phyloP scores from a whole-genome alignment of 2,797 vertebrate species.

The Girardinus metallicus region DNA sequence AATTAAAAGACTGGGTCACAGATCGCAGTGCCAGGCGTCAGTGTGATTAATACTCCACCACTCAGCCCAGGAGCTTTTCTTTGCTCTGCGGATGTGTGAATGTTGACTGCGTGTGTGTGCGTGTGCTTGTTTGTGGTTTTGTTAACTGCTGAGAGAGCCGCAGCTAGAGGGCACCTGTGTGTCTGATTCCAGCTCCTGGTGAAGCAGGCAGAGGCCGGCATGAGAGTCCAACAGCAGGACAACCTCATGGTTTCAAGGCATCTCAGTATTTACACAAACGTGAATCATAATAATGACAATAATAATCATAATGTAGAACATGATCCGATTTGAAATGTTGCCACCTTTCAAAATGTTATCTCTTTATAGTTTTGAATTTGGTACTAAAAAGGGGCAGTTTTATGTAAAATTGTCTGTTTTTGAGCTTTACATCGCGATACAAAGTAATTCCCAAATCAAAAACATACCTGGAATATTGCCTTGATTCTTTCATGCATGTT shows the following conservation, averaged over 20 bases:
- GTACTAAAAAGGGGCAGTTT: no score
- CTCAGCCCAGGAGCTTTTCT: conserved; percentile 72
- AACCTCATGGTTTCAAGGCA: neutral
- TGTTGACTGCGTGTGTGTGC: neutral
- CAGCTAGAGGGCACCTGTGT: conserved; percentile 64
- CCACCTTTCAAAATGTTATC: neutral
- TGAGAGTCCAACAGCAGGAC: neutral
- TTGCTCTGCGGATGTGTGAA: conserved; percentile 24
- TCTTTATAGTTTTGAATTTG: neutral
- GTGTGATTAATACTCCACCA: conserved; percentile 75
- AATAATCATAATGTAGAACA: neutral
- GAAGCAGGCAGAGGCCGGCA: neutral
- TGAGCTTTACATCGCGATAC: no score
- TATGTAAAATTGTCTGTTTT: no score
- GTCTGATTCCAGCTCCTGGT: conserved; percentile 10
- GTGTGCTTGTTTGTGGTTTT: conserved; percentile 43
- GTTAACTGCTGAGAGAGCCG: conserved; percentile 18
- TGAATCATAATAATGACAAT: neutral
- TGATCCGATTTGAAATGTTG: neutral
- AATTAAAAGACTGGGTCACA: conserved; percentile 84
- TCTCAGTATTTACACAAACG: neutral
- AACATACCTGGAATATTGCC: no score
- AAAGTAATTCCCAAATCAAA: no score
- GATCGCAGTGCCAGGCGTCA: conserved; percentile 75
- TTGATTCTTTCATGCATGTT: no score